Percentiles rank a stretch among this genome's conserved stretches.
phyloP scores from a whole-genome alignment of 2,888 invertebrate genomes.

The Panzeria rudis region DNA sequence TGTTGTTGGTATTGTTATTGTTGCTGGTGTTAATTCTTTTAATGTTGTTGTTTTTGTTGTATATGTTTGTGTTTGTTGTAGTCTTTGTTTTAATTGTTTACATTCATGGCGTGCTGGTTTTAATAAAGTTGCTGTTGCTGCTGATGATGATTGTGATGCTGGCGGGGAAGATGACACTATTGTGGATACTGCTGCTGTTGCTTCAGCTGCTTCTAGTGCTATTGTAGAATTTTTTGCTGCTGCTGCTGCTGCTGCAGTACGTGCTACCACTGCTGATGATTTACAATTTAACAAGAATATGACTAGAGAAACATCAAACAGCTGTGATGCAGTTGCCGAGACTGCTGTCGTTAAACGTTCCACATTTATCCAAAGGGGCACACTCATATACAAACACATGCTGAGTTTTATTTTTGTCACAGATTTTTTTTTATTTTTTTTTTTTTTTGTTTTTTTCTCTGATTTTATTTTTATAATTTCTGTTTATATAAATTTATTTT shows the following conservation, averaged over 20 bases:
- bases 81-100: slow-evolving; percentile 57
- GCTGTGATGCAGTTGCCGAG: slow-evolving; percentile 73
- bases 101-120: slow-evolving; percentile 39
- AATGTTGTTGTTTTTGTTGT: slow-evolving; percentile 19
- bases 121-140: slow-evolving; percentile 23
- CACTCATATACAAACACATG: slow-evolving; percentile 76
- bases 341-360: slow-evolving; percentile 75
- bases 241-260: slow-evolving; percentile 10
- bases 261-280: slow-evolving; percentile 54
- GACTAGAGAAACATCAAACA: slow-evolving; percentile 75
- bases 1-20: slow-evolving; percentile 1
- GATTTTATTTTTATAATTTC: slow-evolving; percentile 6
- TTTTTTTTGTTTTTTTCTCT: neutral
- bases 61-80: slow-evolving; percentile 29
- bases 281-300: slow-evolving; percentile 74
- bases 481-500: slow-evolving; percentile 44
- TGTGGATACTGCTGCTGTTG: slow-evolving; percentile 5
- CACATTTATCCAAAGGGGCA: slow-evolving; percentile 76
- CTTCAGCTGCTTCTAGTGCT: neutral
- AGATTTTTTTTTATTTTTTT: neutral
- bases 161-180: slow-evolving; percentile 13
- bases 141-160: slow-evolving; percentile 5
- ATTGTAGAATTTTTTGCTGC: neutral
- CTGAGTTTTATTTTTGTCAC: slow-evolving; percentile 59
- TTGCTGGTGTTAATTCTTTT: slow-evolving; percentile 9